These are phyloP conservation scores for Poecile montanus DNA, from an alignment of 2,797 vertebrate species.

Conservation along the genomic window DNA sequence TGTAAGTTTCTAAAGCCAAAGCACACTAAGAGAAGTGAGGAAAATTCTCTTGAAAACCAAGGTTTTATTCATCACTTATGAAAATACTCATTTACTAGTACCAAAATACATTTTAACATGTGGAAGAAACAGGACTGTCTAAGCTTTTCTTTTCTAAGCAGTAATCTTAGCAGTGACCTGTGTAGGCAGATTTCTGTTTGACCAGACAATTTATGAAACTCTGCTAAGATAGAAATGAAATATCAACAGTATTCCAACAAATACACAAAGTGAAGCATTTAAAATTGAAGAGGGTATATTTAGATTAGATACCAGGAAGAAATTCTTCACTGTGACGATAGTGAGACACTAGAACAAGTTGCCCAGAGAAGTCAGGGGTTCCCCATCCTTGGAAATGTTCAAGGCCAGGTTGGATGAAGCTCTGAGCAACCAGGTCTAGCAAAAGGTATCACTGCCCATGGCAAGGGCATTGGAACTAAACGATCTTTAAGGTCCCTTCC, in stretches of 20 bases:
- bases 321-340: background rate
- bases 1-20: background rate
- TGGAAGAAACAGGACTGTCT: background rate
- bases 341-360: rapidly evolving
- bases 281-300: background rate
- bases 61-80: background rate
- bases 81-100: background rate
- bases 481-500: background rate
- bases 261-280: background rate
- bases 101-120: background rate
- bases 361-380: rapidly evolving
- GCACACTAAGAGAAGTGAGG: background rate
- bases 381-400: background rate
- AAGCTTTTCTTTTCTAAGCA: background rate
- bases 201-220: background rate
- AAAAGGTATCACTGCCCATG: background rate
- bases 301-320: background rate
- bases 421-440: background rate
- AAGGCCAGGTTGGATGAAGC: background rate
- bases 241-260: background rate
- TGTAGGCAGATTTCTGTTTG: background rate
- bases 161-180: background rate
- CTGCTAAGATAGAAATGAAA: background rate
- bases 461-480: background rate
- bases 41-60: slow-evolving; percentile 10